Conservation (phyloP, 2,888 invertebrate species). For the Rhamnusium bicolor region DNA sequence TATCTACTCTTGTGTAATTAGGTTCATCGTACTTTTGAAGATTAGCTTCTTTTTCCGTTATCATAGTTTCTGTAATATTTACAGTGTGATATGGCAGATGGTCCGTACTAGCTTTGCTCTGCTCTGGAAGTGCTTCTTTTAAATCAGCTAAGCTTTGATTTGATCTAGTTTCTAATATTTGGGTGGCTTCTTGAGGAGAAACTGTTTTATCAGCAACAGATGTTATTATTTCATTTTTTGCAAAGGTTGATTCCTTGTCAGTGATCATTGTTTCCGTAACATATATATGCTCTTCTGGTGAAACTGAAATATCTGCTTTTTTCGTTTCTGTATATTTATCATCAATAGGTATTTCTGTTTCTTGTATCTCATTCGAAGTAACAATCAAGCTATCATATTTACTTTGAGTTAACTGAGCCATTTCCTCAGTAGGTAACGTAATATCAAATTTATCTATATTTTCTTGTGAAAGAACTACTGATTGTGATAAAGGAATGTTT, state of each 20-base stretch:
- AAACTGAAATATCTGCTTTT: slow-evolving; percentile 69
- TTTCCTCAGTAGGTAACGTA: slow-evolving; percentile 52
- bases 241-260: slow-evolving; percentile 63
- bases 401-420: slow-evolving; percentile 60
- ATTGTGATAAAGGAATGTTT: slow-evolving; percentile 60
- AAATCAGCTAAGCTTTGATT: slow-evolving; percentile 57
- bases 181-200: slow-evolving; percentile 63
- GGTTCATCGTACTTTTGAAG: slow-evolving; percentile 38
- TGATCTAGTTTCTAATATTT: slow-evolving; percentile 56
- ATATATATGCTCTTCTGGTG: slow-evolving; percentile 67
- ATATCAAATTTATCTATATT: slow-evolving; percentile 68
- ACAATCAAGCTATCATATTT: slow-evolving; percentile 72
- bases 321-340: slow-evolving; percentile 65
- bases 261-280: slow-evolving; percentile 68
- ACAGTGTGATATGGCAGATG: slow-evolving; percentile 51
- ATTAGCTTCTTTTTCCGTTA: slow-evolving; percentile 53
- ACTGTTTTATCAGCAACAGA: slow-evolving; percentile 57
- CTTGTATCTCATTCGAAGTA: slow-evolving; percentile 71
- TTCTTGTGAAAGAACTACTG: slow-evolving; percentile 67
- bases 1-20: slow-evolving; percentile 58
- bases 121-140: slow-evolving; percentile 49
- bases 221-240: slow-evolving; percentile 53
- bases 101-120: slow-evolving; percentile 52
- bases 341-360: slow-evolving; percentile 67
- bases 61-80: slow-evolving; percentile 53